Percentiles rank a stretch among this genome's conserved stretches.
Evolutionary conservation across 2,113 vertebrate species (phyloP).

Genomic region (Muntiacus muntjak): DNA sequence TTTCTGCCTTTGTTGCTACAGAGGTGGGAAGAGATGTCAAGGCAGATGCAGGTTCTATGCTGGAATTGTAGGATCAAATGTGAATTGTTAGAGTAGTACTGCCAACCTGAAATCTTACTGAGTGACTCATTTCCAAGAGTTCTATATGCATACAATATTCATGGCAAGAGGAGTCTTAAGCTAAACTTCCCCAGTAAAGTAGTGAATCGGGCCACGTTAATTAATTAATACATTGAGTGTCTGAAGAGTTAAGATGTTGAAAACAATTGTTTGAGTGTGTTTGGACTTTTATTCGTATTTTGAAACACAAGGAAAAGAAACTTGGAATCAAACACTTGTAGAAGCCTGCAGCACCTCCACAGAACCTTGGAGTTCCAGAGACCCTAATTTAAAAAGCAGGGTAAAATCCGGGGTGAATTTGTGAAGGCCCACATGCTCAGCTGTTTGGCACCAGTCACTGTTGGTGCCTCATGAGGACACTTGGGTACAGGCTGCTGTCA

Average conservation of each 20-base stretch:
- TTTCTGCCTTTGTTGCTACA: background rate
- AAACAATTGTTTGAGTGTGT: background rate
- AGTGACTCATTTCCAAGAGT: background rate
- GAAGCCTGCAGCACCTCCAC: background rate
- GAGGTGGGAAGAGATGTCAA: fast-evolving
- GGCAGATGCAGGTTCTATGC: background rate
- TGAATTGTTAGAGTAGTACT: background rate
- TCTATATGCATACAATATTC: background rate
- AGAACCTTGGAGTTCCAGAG: background rate
- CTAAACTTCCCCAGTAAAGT: background rate
- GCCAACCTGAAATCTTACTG: background rate
- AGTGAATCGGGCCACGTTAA: background rate
- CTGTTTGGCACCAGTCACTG: background rate
- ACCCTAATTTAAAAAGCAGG: background rate
- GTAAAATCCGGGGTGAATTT: background rate
- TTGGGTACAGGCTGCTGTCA: background rate
- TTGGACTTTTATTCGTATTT: background rate
- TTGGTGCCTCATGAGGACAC: background rate
- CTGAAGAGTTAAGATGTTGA: background rate
- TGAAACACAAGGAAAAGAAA: background rate
- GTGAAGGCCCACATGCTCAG: background rate
- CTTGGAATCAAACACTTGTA: background rate
- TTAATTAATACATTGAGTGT: background rate
- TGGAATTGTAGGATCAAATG: too few species aligned
- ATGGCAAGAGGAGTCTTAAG: background rate